These are phyloP conservation scores for Eucidaris tribuloides DNA, from an alignment of 35 echinoderm and acorn worm species.

Conservation along the genomic window DNA sequence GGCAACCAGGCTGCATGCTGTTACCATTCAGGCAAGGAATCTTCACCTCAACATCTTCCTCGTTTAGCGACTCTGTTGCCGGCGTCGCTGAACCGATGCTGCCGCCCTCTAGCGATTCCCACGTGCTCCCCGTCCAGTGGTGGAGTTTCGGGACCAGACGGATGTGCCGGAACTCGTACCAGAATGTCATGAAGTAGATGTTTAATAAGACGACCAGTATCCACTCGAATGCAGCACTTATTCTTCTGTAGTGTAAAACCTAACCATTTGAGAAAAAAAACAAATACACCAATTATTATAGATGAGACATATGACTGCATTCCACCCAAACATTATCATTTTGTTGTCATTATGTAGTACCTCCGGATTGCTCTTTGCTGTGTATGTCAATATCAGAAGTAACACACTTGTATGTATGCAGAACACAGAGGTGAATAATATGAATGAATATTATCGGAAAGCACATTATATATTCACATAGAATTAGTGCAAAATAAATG, in stretches of 20 bases:
- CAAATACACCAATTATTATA: too few relatives aligned
- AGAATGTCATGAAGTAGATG: conserved; percentile 44
- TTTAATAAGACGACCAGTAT: conserved; percentile 41
- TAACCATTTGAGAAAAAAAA: too few relatives aligned
- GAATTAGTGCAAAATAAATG: too few relatives aligned
- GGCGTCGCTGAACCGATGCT: conserved; percentile 12
- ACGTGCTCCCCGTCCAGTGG: conserved; percentile 3
- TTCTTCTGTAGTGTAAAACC: conserved; percentile 38
- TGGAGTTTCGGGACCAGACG: not conserved
- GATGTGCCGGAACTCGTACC: conserved; percentile 42
- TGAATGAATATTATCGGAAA: too few relatives aligned
- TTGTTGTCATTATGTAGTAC: too few relatives aligned
- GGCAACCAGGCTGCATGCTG: not conserved
- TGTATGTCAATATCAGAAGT: too few relatives aligned
- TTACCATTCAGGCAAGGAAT: not conserved
- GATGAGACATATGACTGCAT: too few relatives aligned
- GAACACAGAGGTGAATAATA: too few relatives aligned
- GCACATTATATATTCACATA: too few relatives aligned
- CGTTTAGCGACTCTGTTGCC: not conserved
- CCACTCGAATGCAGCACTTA: conserved; percentile 53
- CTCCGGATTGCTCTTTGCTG: too few relatives aligned
- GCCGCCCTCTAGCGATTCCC: conserved; percentile 27
- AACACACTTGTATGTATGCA: too few relatives aligned
- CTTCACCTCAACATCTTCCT: conserved; percentile 21
- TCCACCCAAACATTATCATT: too few relatives aligned